Percentiles rank a stretch among this genome's conserved stretches.
Evolutionary conservation across 2,888 invertebrate genomes (phyloP).

Genomic region (Aethes cnicana): DNA sequence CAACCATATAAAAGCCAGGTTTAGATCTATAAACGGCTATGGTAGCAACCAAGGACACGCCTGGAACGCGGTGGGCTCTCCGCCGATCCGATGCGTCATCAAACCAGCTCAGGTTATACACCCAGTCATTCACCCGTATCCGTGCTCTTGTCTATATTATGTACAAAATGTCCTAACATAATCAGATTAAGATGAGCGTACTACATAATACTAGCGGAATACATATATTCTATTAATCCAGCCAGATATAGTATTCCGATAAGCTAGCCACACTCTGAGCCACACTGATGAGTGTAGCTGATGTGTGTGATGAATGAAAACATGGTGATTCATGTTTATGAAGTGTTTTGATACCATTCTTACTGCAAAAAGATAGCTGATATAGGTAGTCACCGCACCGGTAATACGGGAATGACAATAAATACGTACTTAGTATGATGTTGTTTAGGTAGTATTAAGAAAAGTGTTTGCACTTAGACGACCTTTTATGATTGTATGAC

Average conservation of each 20-base stretch:
- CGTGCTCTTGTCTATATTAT: slow-evolving; percentile 34
- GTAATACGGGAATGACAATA: too few species aligned
- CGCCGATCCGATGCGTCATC: slow-evolving; percentile 48
- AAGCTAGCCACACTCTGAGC: too few species aligned
- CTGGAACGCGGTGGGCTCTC: slow-evolving; percentile 40
- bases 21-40: slow-evolving; percentile 25
- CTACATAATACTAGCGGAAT: neutral
- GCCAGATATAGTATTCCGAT: too few species aligned
- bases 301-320: slow-evolving; percentile 8
- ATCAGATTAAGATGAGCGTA: slow-evolving; percentile 4
- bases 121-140: slow-evolving; percentile 58
- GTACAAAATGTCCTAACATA: neutral
- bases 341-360: slow-evolving; percentile 18
- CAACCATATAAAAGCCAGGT: slow-evolving; percentile 15
- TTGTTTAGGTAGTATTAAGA: too few species aligned
- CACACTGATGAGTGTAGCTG: too few species aligned
- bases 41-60: slow-evolving; percentile 42
- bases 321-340: slow-evolving; percentile 21
- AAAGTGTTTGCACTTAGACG: too few species aligned
- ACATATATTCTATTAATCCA: too few species aligned
- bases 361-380: too few species aligned
- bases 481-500: too few species aligned
- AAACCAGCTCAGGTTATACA: slow-evolving; percentile 49
- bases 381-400: too few species aligned
- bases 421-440: too few species aligned